A percentile compares a stretch with the other conserved stretches of the same genome.
Conservation (phyloP, 2,113 vertebrate species). For the Tretioscincus oriximinensis region DNA sequence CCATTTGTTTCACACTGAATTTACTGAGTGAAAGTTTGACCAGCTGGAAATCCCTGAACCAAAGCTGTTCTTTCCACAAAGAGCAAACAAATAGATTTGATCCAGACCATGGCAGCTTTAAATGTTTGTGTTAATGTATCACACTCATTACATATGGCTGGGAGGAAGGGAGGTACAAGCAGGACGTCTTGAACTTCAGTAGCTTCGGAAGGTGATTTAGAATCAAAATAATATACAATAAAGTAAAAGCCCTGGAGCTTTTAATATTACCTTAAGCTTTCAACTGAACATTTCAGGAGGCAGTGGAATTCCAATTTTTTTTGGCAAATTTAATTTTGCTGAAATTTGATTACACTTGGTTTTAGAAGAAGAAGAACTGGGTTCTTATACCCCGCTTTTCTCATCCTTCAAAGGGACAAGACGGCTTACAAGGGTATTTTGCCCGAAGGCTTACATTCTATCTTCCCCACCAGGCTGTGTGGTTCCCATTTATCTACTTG, state of each 20-base stretch:
- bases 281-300: conserved; percentile 11
- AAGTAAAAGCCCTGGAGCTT: neutral
- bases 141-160: neutral
- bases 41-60: conserved; percentile 55
- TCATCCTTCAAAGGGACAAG: no score
- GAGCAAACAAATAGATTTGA: conserved; percentile 43
- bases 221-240: neutral
- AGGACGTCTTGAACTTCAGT: conserved; percentile 19
- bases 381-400: no score
- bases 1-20: conserved; percentile 64
- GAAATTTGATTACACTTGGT: no score
- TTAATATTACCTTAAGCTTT: conserved; percentile 10
- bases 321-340: no score
- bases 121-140: conserved; percentile 14
- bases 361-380: no score
- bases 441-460: no score
- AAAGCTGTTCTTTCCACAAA: conserved; percentile 54
- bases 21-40: conserved; percentile 63
- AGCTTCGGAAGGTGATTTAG: neutral
- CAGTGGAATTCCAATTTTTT: neutral
- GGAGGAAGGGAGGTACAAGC: conserved; percentile 12
- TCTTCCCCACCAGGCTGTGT: no score
- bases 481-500: no score
- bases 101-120: conserved; percentile 27
- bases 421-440: no score